Evolutionary conservation across 2,113 vertebrate genomes (phyloP), one percentile per base, ranked within the genome.

Genomic region (Vulpes ferrilata): DNA sequence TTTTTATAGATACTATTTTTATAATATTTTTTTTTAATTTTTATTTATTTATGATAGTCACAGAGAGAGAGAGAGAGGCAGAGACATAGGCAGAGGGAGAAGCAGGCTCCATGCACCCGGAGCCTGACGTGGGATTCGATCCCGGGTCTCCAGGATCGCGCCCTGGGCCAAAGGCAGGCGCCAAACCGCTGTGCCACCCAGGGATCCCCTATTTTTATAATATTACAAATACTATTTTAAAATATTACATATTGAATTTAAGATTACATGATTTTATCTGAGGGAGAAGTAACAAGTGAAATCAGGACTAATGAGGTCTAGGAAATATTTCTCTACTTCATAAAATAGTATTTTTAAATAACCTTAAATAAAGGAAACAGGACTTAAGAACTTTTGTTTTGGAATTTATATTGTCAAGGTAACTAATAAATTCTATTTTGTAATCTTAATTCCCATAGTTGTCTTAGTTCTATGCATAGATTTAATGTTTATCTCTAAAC

Each of bases 211-310:
- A 69, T 60, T 69, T 69, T 69, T 35, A 35, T 69, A 22, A 43
- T 60, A 78, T 76, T 78, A 78, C 27, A 92, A 92, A 88, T 59
- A n/a, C 7, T 59, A 76, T 43, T 82, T 88, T 7, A 62, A 82
- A 92, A 53, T 88, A 67, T 35, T 23, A 32, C 27, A 15, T 71
- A 80, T 0, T 88, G 53, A 83, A 88, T 88, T 83, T 92, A 92
- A 59, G 69, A 88, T 94, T 78, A 83, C 5, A 25, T 83, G 60
- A 92, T 71, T 95, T 95, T 83, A 88, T 95, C 16, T 30, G 19
- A 95, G 59, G 9, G 27, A 64, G 95, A 92, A 88, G 10, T 92
- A 78, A 90, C 35, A 71, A 92, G 35, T 53, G 5, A 94, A 92
- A 69, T 27, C 19, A 82, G 38, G 95, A 90, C 11, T 85, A 67